Conservation (phyloP, 2,113 vertebrate genomes). For the Sakesphorus luctuosus region DNA sequence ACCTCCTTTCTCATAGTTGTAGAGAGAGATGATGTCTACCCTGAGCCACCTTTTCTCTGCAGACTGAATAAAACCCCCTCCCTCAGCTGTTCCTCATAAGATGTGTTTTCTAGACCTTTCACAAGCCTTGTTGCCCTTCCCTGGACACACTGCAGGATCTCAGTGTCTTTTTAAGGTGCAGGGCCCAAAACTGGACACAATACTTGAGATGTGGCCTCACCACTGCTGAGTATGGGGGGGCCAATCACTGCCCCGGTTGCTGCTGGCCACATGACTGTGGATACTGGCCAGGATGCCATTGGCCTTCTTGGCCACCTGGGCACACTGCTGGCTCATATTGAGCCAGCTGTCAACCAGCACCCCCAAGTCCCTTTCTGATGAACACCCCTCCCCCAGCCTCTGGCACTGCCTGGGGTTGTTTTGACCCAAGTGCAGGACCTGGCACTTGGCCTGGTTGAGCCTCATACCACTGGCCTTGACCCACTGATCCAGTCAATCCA, state of each 20-base stretch:
- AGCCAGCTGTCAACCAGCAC: neutral
- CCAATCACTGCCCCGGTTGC: neutral
- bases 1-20: neutral
- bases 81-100: neutral
- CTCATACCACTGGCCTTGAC: neutral
- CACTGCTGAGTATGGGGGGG: fast-evolving
- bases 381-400: neutral
- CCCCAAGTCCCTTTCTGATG: neutral
- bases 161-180: neutral
- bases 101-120: neutral
- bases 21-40: neutral
- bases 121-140: neutral
- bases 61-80: neutral
- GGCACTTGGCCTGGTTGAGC: neutral
- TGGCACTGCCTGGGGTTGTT: neutral
- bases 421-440: neutral
- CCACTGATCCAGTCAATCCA: neutral
- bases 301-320: neutral
- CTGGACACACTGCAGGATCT: fast-evolving
- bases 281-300: neutral
- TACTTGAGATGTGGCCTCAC: neutral
- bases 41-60: neutral
- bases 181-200: neutral
- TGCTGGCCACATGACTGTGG: neutral
- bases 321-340: neutral